Percentiles rank a stretch among this genome's conserved stretches.
These are phyloP conservation scores for Liopterus haemorrhoidalis DNA, from an alignment of 2,888 invertebrate species.

Conservation along the genomic window DNA sequence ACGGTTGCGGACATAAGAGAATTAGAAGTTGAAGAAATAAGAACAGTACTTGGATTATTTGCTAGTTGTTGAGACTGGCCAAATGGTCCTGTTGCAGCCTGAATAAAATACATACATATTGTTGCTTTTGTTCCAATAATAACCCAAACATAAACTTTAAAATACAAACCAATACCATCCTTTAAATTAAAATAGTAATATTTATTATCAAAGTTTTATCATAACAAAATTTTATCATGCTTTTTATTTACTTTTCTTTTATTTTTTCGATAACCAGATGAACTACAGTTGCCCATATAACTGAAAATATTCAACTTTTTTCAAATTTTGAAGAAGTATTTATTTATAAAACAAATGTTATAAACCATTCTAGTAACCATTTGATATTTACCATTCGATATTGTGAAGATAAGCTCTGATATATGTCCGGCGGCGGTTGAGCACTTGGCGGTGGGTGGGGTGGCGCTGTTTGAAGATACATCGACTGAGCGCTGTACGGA, in stretches of 20 bases:
- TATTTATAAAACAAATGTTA: no score
- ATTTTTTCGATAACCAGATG: no score
- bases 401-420: slow-evolving; percentile 57
- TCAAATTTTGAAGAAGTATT: no score
- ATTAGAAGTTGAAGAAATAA: slow-evolving; percentile 82
- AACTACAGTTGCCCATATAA: no score
- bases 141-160: slow-evolving; percentile 11
- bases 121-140: slow-evolving; percentile 1
- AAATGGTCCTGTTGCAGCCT: slow-evolving; percentile 57
- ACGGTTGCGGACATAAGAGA: slow-evolving; percentile 84
- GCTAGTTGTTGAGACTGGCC: slow-evolving; percentile 74
- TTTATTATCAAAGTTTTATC: no score
- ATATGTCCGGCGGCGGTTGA: slow-evolving; percentile 63
- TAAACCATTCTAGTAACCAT: no score
- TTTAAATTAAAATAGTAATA: no score
- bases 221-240: no score
- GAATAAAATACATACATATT: slow-evolving; percentile 37
- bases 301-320: no score
- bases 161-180: no score
- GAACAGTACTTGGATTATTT: slow-evolving; percentile 79
- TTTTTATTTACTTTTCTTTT: no score
- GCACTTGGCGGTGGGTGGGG: slow-evolving; percentile 54
- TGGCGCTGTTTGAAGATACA: slow-evolving; percentile 52
- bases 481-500: slow-evolving; percentile 54
- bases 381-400: slow-evolving; percentile 53